Evolutionary conservation across 1,140 invertebrate genomes (phyloP).

Genomic region (Drosophila aff.): DNA sequence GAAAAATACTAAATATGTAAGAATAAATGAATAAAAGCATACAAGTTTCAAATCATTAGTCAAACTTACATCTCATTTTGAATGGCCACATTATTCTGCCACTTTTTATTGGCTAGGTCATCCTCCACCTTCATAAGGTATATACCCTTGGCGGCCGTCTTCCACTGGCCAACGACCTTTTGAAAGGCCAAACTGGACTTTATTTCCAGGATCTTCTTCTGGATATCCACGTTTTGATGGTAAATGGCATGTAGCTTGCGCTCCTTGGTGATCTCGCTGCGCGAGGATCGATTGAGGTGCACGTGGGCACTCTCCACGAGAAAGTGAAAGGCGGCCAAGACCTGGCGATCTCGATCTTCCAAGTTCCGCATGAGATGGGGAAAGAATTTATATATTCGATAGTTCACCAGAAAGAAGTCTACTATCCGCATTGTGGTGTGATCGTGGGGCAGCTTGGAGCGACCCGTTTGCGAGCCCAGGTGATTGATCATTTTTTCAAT

Average conservation of each 20-base stretch:
- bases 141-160: conserved; percentile 41
- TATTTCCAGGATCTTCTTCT: conserved; percentile 22
- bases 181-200: conserved; percentile 33
- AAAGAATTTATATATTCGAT: conserved; percentile 40
- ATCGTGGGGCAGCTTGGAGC: conserved; percentile 35
- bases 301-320: conserved; percentile 44
- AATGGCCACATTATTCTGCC: conserved; percentile 67
- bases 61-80: conserved; percentile 67
- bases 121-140: conserved; percentile 52
- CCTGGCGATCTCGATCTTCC: conserved; percentile 21
- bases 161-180: conserved; percentile 48
- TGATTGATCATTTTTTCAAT: conserved; percentile 31
- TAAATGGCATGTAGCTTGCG: conserved; percentile 56
- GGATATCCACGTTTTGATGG: conserved; percentile 44
- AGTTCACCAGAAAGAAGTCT: conserved; percentile 55
- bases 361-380: conserved; percentile 32
- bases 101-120: conserved; percentile 64
- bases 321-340: conserved; percentile 50
- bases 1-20: too few relatives aligned
- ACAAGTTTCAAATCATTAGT: too few relatives aligned
- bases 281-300: conserved; percentile 54
- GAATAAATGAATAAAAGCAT: too few relatives aligned
- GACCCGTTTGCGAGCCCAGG: conserved; percentile 23
- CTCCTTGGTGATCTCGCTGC: conserved; percentile 58
- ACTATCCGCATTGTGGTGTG: conserved; percentile 41